These are phyloP conservation scores for Chirona hameri DNA, from an alignment of 2,888 invertebrate species.

Conservation along the genomic window DNA sequence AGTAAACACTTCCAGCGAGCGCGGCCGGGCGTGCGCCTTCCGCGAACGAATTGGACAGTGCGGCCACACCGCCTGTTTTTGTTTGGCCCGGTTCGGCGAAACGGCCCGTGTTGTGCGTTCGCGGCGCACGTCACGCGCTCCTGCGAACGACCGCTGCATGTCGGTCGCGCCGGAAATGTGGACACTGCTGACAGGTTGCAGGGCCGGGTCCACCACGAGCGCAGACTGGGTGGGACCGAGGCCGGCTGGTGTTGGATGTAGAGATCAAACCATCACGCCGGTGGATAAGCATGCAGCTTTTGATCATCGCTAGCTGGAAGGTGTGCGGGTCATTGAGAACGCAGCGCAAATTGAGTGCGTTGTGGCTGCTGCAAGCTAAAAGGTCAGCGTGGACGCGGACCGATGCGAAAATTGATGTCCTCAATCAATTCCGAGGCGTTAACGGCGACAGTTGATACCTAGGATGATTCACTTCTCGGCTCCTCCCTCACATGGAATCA, in stretches of 20 bases:
- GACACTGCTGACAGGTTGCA: neutral
- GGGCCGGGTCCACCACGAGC: neutral
- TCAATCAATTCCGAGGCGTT: too few species aligned
- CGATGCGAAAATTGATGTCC: too few species aligned
- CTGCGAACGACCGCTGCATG: neutral
- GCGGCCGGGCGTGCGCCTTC: neutral
- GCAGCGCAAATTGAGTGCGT: neutral
- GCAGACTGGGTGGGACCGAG: neutral
- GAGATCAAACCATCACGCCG: neutral
- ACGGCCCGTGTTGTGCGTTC: neutral
- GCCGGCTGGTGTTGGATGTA: neutral
- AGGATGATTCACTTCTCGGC: too few species aligned
- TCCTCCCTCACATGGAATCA: too few species aligned
- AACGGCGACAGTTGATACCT: too few species aligned
- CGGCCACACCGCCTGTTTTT: neutral
- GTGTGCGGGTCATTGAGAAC: too few species aligned
- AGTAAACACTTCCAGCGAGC: neutral
- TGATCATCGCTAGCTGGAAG: too few species aligned
- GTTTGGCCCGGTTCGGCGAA: conserved; percentile 1
- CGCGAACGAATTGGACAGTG: neutral
- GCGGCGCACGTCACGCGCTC: neutral
- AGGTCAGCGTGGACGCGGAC: neutral
- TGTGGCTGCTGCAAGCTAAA: neutral
- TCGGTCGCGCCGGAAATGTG: neutral
- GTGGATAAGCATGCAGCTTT: too few species aligned